A percentile compares a stretch with the other conserved stretches of the same genome.
Conservation (phyloP, 2,797 vertebrate species). For the Sphaeramia orbicularis region DNA sequence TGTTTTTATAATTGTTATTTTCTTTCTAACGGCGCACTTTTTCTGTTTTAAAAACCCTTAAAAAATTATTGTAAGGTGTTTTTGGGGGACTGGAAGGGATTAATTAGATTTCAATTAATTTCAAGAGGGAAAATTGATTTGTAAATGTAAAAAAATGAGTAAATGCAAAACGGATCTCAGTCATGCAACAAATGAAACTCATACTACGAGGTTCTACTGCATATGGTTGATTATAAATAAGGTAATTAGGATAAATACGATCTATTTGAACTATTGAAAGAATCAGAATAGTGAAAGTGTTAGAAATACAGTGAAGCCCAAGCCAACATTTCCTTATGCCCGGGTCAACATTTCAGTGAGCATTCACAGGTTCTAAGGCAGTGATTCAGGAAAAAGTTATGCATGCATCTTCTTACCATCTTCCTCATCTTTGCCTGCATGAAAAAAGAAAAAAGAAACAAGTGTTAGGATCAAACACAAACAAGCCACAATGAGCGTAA, state of each 20-base stretch:
- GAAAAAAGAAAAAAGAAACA: slow-evolving; percentile 44
- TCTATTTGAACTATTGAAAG: background rate
- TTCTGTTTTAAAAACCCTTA: too few relatives aligned
- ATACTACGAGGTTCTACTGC: too few relatives aligned
- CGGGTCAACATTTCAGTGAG: slow-evolving; percentile 15
- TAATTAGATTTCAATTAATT: background rate
- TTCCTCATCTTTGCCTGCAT: slow-evolving; percentile 68
- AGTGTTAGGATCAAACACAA: slow-evolving; percentile 7
- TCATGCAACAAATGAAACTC: too few relatives aligned
- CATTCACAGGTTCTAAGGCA: slow-evolving; percentile 35
- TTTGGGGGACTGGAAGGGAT: too few relatives aligned
- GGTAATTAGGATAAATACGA: slow-evolving; percentile 3
- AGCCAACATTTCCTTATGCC: slow-evolving; percentile 8
- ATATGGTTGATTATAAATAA: background rate
- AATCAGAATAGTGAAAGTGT: slow-evolving; percentile 2
- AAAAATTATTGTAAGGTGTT: too few relatives aligned
- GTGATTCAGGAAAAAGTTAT: background rate
- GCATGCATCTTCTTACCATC: slow-evolving; percentile 68
- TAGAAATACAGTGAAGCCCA: slow-evolving; percentile 22
- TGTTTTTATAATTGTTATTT: too few relatives aligned
- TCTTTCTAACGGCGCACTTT: too few relatives aligned
- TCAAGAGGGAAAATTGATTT: background rate
- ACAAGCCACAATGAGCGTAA: background rate
- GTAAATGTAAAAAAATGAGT: too few relatives aligned
- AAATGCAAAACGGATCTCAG: too few relatives aligned